Evolutionary conservation across 2,113 vertebrate species (phyloP).

Genomic region (Mungos mungo): DNA sequence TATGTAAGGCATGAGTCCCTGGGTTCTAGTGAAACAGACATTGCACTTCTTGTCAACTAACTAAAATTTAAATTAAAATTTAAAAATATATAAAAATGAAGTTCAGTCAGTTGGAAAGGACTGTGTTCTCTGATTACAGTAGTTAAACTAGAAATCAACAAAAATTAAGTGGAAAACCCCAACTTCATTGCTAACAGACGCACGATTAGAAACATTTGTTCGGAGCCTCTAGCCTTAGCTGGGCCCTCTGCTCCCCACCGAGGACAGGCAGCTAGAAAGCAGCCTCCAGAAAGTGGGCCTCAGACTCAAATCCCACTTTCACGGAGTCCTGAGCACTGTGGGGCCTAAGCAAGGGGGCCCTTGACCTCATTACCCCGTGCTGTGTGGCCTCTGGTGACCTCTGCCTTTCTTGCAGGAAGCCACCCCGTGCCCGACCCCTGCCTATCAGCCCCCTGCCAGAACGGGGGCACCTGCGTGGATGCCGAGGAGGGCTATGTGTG

Average conservation of each 20-base stretch:
- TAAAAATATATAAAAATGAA: background rate
- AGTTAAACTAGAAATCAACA: background rate
- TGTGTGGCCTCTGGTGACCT: rapidly evolving
- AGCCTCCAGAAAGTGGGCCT: background rate
- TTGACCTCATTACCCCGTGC: no score
- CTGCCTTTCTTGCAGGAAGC: constrained; percentile 74
- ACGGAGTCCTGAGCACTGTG: background rate
- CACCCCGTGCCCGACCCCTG: constrained; percentile 51
- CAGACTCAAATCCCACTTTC: background rate
- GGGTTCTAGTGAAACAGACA: no score
- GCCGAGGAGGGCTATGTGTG: constrained; percentile 87
- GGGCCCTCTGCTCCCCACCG: background rate
- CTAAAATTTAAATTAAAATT: no score
- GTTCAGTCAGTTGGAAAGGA: background rate
- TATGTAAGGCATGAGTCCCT: no score
- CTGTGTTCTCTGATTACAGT: background rate
- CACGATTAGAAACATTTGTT: rapidly evolving
- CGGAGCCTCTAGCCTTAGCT: background rate
- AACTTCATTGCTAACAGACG: rapidly evolving
- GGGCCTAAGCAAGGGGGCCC: background rate
- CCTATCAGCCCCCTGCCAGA: constrained; percentile 85
- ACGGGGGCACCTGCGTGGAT: constrained; percentile 84
- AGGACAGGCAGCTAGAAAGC: background rate
- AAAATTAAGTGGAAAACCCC: background rate
- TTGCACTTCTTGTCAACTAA: no score